These are phyloP conservation scores for Megatriorchis doriae DNA, from an alignment of 2,113 vertebrate species.

Conservation along the genomic window DNA sequence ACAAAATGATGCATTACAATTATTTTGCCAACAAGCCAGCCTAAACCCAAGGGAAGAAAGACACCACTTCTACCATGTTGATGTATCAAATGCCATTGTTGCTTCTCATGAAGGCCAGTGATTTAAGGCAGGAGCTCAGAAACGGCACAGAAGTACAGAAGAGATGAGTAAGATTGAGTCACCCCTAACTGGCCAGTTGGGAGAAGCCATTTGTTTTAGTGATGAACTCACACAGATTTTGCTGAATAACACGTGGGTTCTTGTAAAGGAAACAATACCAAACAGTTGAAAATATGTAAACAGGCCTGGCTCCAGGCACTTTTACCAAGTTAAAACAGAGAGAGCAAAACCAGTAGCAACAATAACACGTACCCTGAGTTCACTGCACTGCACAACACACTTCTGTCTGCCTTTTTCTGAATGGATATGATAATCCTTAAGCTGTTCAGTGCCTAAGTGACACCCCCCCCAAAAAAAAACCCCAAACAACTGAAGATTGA, in stretches of 20 bases:
- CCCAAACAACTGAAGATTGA: neutral
- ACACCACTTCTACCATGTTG: neutral
- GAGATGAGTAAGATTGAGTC: neutral
- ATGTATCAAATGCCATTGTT: neutral
- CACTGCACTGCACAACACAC: neutral
- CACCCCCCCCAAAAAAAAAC: rapidly evolving
- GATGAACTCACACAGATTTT: neutral
- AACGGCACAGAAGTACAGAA: neutral
- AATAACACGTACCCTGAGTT: neutral
- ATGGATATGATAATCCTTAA: neutral
- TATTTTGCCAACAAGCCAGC: neutral
- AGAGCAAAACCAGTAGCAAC: neutral
- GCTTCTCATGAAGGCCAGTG: neutral
- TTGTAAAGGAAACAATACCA: neutral
- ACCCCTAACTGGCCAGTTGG: neutral
- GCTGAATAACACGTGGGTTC: neutral
- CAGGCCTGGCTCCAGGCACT: neutral
- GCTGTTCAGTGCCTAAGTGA: neutral
- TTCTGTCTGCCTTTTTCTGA: neutral
- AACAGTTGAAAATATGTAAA: neutral
- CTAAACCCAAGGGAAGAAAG: neutral
- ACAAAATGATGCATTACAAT: neutral
- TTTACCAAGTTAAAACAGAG: neutral
- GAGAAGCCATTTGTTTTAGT: neutral
- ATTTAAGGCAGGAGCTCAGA: neutral